These are phyloP conservation scores for Chesias legatella DNA, from an alignment of 2,888 invertebrate genomes.

Conservation along the genomic window DNA sequence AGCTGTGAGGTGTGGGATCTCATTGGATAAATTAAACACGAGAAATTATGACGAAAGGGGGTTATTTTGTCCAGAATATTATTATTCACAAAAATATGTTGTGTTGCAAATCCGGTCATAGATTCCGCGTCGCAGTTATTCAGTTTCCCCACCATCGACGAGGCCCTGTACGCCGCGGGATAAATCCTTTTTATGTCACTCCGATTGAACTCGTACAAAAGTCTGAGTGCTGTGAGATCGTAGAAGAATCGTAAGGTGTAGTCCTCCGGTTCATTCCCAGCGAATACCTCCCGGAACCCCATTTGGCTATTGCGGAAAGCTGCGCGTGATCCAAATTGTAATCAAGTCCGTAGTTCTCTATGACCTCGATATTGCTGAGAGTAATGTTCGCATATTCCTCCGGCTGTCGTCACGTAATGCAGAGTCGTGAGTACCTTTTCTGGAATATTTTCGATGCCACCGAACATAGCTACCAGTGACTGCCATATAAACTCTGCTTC, in stretches of 20 bases:
- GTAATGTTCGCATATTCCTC: constrained; percentile 76
- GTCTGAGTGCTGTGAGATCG: constrained; percentile 74
- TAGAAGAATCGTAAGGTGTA: constrained; percentile 80
- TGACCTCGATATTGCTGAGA: constrained; percentile 71
- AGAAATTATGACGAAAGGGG: too few relatives aligned
- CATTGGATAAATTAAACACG: too few relatives aligned
- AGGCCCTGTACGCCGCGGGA: constrained; percentile 74
- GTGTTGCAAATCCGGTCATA: constrained; percentile 63
- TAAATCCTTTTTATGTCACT: constrained; percentile 76
- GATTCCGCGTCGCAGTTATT: constrained; percentile 64
- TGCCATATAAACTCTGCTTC: constrained; percentile 64
- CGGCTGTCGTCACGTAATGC: constrained; percentile 69
- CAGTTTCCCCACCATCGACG: constrained; percentile 63
- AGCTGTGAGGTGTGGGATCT: too few relatives aligned
- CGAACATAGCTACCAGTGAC: constrained; percentile 47
- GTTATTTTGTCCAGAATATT: too few relatives aligned
- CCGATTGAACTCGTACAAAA: constrained; percentile 78
- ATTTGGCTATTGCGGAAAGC: constrained; percentile 67
- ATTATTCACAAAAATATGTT: too few relatives aligned
- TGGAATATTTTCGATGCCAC: constrained; percentile 59
- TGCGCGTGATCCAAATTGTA: constrained; percentile 62
- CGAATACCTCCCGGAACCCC: constrained; percentile 76
- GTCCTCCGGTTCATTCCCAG: constrained; percentile 75
- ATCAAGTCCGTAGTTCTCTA: constrained; percentile 77
- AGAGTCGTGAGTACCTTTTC: constrained; percentile 58